Evolutionary conservation across 2,888 invertebrate genomes (phyloP).

Genomic region (Notodonta ziczac): DNA sequence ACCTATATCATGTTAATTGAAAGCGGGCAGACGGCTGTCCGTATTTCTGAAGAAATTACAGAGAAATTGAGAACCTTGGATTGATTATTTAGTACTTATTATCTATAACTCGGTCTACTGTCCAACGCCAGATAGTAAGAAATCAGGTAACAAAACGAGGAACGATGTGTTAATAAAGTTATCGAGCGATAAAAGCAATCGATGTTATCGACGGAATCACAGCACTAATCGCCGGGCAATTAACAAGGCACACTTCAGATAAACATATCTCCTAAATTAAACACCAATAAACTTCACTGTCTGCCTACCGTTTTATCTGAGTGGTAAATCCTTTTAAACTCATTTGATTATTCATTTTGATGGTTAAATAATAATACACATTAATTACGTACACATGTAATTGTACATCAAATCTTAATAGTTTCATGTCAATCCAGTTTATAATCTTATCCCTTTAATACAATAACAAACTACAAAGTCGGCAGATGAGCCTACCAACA

Average conservation of each 20-base stretch:
- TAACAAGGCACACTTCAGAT: slow-evolving; percentile 14
- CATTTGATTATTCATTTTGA: not conserved
- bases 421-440: too few species aligned
- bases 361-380: not conserved
- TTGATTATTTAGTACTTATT: too few species aligned
- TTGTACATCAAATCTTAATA: too few species aligned
- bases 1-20: too few species aligned
- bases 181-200: slow-evolving; percentile 41
- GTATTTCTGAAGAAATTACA: too few species aligned
- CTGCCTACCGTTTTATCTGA: not conserved
- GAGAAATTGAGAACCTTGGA: too few species aligned
- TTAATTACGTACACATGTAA: too few species aligned
- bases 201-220: slow-evolving; percentile 48
- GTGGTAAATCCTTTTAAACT: too few species aligned
- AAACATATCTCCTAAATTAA: not conserved
- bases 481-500: too few species aligned
- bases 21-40: too few species aligned
- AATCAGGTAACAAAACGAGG: not conserved
- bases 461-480: too few species aligned
- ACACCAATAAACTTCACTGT: not conserved
- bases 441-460: too few species aligned
- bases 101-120: not conserved
- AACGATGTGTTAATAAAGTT: slow-evolving; percentile 7
- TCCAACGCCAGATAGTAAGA: not conserved
- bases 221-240: slow-evolving; percentile 25